phyloP scores from a whole-genome alignment of 2,113 vertebrate species.

The Isurus oxyrinchus region DNA sequence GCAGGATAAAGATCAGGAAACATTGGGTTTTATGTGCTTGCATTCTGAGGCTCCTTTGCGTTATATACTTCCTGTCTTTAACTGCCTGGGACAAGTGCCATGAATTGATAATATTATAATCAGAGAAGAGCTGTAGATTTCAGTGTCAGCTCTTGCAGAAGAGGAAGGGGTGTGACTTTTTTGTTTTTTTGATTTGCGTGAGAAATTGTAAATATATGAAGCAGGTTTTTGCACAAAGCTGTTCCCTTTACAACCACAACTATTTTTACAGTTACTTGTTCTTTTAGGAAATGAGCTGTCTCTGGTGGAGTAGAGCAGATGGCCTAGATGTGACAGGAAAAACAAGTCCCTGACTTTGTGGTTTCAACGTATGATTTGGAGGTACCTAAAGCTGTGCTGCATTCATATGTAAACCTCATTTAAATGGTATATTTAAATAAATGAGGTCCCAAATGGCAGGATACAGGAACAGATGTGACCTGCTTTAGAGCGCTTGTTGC shows the following conservation, averaged over 20 bases:
- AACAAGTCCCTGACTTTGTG: neutral
- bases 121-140: neutral
- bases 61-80: neutral
- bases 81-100: neutral
- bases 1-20: neutral
- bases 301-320: neutral
- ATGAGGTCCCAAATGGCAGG: neutral
- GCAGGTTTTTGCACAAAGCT: neutral
- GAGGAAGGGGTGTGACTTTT: neutral
- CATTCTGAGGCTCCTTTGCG: neutral
- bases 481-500: neutral
- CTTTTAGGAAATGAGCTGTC: neutral
- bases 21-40: neutral
- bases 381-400: neutral
- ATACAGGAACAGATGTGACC: neutral
- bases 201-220: neutral
- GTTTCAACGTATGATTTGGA: neutral
- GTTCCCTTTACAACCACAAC: neutral
- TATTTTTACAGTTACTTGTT: neutral
- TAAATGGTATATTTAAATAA: neutral
- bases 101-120: neutral
- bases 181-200: neutral
- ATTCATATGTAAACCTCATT: neutral
- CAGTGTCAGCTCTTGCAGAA: neutral
- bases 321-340: neutral